Base-by-base conservation (phyloP, 2,113 vertebrate genomes). In the Caloenas nicobarica region DNA sequence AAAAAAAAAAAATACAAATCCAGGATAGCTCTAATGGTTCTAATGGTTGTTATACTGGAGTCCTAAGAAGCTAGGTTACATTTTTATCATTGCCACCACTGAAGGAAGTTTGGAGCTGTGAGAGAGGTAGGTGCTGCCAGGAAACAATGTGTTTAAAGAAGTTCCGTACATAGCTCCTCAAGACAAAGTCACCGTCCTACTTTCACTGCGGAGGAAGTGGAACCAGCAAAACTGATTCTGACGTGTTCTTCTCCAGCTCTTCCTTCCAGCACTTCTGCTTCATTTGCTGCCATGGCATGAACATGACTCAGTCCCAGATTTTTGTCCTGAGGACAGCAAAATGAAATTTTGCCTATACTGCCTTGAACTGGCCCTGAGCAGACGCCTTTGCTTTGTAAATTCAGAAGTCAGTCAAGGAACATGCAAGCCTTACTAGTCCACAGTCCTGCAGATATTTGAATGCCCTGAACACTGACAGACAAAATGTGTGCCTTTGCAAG, bases 81-180 rank as follows among this genome's bases (percentile, higher is more conserved):
- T 38, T 88, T 91, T 71, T 65, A 7, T 40, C 21, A 12, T 28
- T 86, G 25, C 4, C 16, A 34, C 12, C 14, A 60, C 13, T 42
- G 26, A 79, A 93, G 28, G 46, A 73, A 74, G 4, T 71, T n/a
- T 12, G 4, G 46, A 56, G 36, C 16, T 84, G 8, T 50, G 56
- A 90, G 50, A 73, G 9, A 70, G 1, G n/a, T 11, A 50, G 5
- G 11, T 77, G 46, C 2, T 82, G 15, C 44, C 0, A 0, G 16
- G 50, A 72, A 79, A 12, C 4, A 21, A 28, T 4, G 1, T 19
- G 19, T 64, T 71, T 89, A 42, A 56, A 46, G 54, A 51, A 58
- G 21, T 38, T 40, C 6, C 1, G 1, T 13, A 22, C 38, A 8
- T n/a, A 34, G 15, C 2, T 73, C 10, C 44, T 91, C n/a, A 61